These are phyloP conservation scores for Coremacera marginata DNA, from an alignment of 2,888 invertebrate species.

Conservation along the genomic window DNA sequence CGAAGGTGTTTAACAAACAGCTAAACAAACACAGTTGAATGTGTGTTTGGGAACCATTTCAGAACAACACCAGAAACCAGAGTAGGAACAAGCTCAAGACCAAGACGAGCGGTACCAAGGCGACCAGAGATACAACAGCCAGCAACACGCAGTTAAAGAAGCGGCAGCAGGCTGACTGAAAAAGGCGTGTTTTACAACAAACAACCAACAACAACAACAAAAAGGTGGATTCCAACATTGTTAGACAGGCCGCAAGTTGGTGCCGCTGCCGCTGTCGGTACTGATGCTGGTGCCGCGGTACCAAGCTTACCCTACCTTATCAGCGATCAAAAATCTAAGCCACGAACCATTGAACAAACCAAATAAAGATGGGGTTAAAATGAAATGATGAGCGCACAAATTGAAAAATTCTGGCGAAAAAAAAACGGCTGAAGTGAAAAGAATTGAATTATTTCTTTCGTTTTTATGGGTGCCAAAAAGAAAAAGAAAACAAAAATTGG, in stretches of 20 bases:
- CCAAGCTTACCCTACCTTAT: constrained; percentile 41
- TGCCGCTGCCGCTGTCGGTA: constrained; percentile 11
- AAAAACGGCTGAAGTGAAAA: neutral
- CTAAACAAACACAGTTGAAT: constrained; percentile 60
- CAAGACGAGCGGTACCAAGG: constrained; percentile 42
- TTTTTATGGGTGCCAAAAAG: constrained; percentile 21
- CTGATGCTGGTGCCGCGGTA: constrained; percentile 42
- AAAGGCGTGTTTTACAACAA: constrained; percentile 39
- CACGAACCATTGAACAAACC: constrained; percentile 46
- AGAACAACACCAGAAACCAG: neutral
- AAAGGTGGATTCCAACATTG: constrained; percentile 17
- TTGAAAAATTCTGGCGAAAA: constrained; percentile 52
- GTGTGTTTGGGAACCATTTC: neutral
- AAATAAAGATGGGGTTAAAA: constrained; percentile 47
- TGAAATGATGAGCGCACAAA: constrained; percentile 52
- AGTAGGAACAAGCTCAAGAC: neutral
- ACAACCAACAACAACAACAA: constrained; percentile 31
- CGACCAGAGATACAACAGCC: constrained; percentile 48
- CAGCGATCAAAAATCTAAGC: constrained; percentile 59
- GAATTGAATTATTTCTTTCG: constrained; percentile 13
- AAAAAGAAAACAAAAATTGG: neutral
- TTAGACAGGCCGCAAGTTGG: constrained; percentile 29
- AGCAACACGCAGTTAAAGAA: constrained; percentile 6
- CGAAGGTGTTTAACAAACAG: constrained; percentile 67
- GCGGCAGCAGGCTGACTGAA: constrained; percentile 11